phyloP scores from a whole-genome alignment of 2,888 invertebrate genomes.

The Perizoma flavofasciatum region DNA sequence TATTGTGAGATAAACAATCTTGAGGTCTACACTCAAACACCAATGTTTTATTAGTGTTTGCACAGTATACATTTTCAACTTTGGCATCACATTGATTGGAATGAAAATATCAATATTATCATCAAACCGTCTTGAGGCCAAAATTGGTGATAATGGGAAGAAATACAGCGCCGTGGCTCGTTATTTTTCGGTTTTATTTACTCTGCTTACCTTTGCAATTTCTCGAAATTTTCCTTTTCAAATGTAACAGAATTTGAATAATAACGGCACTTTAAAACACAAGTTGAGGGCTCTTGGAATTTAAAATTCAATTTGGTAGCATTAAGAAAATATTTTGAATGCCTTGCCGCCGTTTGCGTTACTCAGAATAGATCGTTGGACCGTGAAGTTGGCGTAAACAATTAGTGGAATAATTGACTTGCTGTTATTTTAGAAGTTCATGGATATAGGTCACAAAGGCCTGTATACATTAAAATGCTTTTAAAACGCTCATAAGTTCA shows the following conservation, averaged over 20 bases:
- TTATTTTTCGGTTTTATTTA: conserved; percentile 6
- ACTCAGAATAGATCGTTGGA: conserved; percentile 27
- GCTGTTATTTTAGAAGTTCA: conserved; percentile 23
- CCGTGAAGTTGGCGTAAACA: conserved; percentile 39
- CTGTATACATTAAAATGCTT: too few species aligned
- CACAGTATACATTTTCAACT: too few species aligned
- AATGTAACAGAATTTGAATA: conserved; percentile 33
- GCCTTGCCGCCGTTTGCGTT: conserved; percentile 26
- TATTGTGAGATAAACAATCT: conserved; percentile 1
- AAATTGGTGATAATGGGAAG: too few species aligned
- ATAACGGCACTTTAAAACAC: conserved; percentile 50
- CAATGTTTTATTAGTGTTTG: too few species aligned
- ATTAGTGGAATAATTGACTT: conserved; percentile 29
- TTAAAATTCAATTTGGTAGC: conserved; percentile 52
- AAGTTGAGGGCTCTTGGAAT: conserved; percentile 45
- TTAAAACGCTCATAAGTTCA: not conserved
- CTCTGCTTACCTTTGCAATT: conserved; percentile 11
- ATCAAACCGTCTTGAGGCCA: too few species aligned
- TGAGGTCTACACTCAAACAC: not conserved
- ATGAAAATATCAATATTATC: too few species aligned
- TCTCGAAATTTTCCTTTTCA: conserved; percentile 16
- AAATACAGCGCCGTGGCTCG: too few species aligned
- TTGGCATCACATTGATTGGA: too few species aligned
- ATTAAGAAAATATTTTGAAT: conserved; percentile 54
- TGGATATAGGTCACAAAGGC: conserved; percentile 12